Evolutionary conservation across 1,140 invertebrate species (phyloP).

Genomic region (Cataglyphis hispanica): DNA sequence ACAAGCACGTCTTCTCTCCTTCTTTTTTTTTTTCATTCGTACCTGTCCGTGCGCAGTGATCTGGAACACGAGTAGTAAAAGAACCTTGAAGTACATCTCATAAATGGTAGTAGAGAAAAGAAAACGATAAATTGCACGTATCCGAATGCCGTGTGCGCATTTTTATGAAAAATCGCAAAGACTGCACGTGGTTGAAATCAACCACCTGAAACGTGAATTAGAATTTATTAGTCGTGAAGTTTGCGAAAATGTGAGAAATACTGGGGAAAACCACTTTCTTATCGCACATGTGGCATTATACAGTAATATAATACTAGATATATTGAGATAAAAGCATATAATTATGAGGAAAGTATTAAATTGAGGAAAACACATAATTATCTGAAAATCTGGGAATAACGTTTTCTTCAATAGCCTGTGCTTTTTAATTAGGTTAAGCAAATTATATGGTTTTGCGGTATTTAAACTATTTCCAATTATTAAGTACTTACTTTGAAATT

Average conservation of each 20-base stretch:
- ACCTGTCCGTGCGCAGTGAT: slow-evolving; percentile 35
- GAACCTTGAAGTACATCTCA: slow-evolving; percentile 47
- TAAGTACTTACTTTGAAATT: neutral
- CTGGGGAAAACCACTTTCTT: neutral
- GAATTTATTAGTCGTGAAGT: neutral
- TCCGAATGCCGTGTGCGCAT: slow-evolving; percentile 4
- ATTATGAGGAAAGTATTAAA: too few relatives aligned
- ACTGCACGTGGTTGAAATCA: slow-evolving; percentile 7
- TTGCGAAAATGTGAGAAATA: neutral
- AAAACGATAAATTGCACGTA: slow-evolving; percentile 36
- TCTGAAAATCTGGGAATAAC: neutral
- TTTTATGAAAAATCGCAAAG: slow-evolving; percentile 40
- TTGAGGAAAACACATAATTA: too few relatives aligned
- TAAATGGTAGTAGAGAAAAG: slow-evolving; percentile 24
- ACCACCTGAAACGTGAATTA: slow-evolving; percentile 38
- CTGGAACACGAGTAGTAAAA: slow-evolving; percentile 47
- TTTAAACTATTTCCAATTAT: neutral
- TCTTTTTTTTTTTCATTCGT: slow-evolving; percentile 31
- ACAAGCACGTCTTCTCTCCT: too few relatives aligned
- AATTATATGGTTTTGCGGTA: neutral
- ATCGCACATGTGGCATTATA: neutral
- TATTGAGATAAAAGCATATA: too few relatives aligned
- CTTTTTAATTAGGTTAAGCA: neutral
- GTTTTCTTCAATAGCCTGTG: neutral
- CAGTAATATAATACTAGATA: neutral